Percentiles rank a stretch among this genome's conserved stretches.
Evolutionary conservation across 2,797 vertebrate genomes (phyloP).

Genomic region (Microtus californicus): DNA sequence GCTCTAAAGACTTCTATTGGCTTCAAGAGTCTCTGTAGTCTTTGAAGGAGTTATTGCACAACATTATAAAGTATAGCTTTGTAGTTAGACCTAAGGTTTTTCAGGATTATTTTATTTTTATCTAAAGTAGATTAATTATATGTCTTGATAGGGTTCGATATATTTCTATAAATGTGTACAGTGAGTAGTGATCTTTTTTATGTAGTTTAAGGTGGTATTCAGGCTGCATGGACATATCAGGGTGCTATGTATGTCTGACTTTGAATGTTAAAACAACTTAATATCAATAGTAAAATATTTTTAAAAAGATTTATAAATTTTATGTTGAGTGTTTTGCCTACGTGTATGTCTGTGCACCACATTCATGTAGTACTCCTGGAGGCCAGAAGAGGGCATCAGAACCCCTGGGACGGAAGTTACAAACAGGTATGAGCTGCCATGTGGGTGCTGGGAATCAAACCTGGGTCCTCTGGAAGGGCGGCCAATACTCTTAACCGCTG

Average conservation of each 20-base stretch:
- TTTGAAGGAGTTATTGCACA: background rate
- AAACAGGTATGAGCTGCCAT: background rate
- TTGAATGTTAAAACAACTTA: conserved; percentile 83
- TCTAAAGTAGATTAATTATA: background rate
- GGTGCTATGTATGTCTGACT: conserved; percentile 22
- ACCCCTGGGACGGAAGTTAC: background rate
- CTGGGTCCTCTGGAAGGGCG: background rate
- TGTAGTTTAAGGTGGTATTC: conserved; percentile 33
- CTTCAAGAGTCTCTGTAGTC: background rate
- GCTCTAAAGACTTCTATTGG: background rate
- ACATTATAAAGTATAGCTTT: conserved; percentile 31
- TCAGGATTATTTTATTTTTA: background rate
- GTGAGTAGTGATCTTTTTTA: background rate
- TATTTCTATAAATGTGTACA: background rate
- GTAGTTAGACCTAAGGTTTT: background rate
- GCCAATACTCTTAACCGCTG: background rate
- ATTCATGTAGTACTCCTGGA: background rate
- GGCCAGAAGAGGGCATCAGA: background rate
- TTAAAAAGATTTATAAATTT: background rate
- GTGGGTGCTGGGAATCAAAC: background rate
- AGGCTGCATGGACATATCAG: conserved; percentile 51
- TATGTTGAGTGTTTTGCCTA: background rate
- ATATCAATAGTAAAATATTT: conserved; percentile 1
- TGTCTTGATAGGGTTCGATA: background rate
- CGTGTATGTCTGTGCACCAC: background rate